phyloP scores from a whole-genome alignment of 2,888 invertebrate species.

The Cheilosia scutellata region DNA sequence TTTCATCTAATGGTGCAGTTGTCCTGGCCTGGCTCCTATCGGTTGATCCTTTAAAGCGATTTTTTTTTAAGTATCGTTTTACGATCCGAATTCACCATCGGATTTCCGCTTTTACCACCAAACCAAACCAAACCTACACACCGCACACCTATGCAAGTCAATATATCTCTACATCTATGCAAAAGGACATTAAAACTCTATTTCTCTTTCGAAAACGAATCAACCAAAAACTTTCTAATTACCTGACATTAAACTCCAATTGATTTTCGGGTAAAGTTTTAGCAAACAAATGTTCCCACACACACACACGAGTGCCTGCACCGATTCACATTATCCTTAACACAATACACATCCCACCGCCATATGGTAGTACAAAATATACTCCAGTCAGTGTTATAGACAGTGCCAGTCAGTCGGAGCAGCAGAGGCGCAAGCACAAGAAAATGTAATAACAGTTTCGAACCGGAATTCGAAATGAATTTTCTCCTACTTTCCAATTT shows the following conservation, averaged over 20 bases:
- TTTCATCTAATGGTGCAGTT: too few relatives aligned
- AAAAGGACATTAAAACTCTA: conserved; percentile 21
- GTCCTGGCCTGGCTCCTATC: too few relatives aligned
- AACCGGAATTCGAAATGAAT: conserved; percentile 71
- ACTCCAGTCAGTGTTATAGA: neutral
- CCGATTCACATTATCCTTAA: neutral
- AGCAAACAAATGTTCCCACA: conserved; percentile 49
- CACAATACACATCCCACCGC: neutral
- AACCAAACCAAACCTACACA: neutral
- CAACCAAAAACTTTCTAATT: conserved; percentile 68
- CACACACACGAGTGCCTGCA: neutral
- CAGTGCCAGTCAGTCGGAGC: conserved; percentile 24
- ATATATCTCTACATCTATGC: neutral
- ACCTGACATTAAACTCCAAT: conserved; percentile 72
- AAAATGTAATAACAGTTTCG: conserved; percentile 71
- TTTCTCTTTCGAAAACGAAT: conserved; percentile 58
- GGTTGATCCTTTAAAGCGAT: too few relatives aligned
- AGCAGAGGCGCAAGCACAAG: conserved; percentile 15
- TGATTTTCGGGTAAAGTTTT: conserved; percentile 67
- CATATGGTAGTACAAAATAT: neutral
- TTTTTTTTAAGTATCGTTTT: too few relatives aligned
- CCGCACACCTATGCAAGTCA: neutral
- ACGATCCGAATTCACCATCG: too few relatives aligned
- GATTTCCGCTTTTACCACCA: neutral
- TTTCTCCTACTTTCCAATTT: conserved; percentile 71